Evolutionary conservation across 1,140 invertebrate species (phyloP), one percentile per base, ranked within the genome.

Genomic region (Atta cephalotes): DNA sequence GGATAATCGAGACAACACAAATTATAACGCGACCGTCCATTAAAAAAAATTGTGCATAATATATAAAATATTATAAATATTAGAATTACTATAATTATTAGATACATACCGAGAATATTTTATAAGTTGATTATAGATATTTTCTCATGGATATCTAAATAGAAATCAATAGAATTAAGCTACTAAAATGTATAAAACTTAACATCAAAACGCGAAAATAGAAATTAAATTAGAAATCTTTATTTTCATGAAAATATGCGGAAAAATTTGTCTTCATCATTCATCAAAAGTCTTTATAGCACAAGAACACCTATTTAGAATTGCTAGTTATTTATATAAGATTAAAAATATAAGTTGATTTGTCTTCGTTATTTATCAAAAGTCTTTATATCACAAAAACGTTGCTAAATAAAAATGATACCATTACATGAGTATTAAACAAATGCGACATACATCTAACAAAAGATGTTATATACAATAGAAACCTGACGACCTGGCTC

Each of bases 1-100:
- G 70, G 60, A 3, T 53, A 16, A 21, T 14, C 35, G 25, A 72
- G 53, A 82, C 25, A 25, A 3, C 28, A 10, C 9, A 12, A 74
- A 62, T 74, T 62, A 76, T 31, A 3, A 18, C 35, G 35, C 35
- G 7, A 74, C 39, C 18, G 14, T 28, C 25, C 25, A 82, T 84
- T 76, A 63, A 39, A 39, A 39, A 25, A 39, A 49, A 28, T 7
- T 76, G 9, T 62, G 25, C 74, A 49, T 25, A 63, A 74, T 21
- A 74, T 82, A 74, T 21, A 84, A 62, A 21, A 21, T 21, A 21
- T 21, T 21, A 21, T n/a, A 62, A 45, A 10, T 45, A 45, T 45
- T 45, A 45, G 39, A 45, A 45, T 45, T 45, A 45, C 9, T 45
- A 45, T 2, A 2, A 10, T 9, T 45, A 45, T 45, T 45, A 45